Evolutionary conservation across 2,113 vertebrate genomes (phyloP), one percentile per base, ranked within the genome.

Genomic region (Poeciliopsis turrubarensis): DNA sequence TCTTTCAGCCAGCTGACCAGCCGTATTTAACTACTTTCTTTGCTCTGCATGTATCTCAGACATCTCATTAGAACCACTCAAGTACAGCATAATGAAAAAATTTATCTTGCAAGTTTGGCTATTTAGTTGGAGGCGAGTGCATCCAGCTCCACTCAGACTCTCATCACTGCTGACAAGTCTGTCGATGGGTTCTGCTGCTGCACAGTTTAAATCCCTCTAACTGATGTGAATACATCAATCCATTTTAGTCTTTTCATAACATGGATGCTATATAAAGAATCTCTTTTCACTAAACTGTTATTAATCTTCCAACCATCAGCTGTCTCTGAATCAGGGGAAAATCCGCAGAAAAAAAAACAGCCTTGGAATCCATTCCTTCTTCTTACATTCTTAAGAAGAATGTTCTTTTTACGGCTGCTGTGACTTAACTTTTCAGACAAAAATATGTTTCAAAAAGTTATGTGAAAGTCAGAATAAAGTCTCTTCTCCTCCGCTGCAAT

Each of bases 361-460:
- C 75, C 65, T 77, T 90, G 68, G 80, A 90, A 89, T 82, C 73
- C 66, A 22, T 79, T 62, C 67, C 22, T 75, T 72, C 51, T 74
- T 61, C 69, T 17, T 47, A 19, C 17, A 19, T 5, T 19, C 44
- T 78, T 51, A 69, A 66, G 32, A 73, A 70, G 75, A 77, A 69
- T 82, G 68, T 60, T 72, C 44, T 71, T 41, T 37, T 30, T 65
- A 64, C 70, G 60, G 63, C 22, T 68, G 69, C 66, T 72, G 26
- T 31, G 39, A 67, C 41, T 31, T 68, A 34, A 66, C 73, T 66
- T 70, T 65, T 37, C 37, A 60, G 61, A 77, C 75, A 44, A 80
- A 30, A 57, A 51, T 39, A 83, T 89, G 77, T 84, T 75, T 87
- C 34, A 15, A 41, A 68, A 72, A 69, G 61, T 87, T 68, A 54